Evolutionary conservation across 2,113 vertebrate species (phyloP), one percentile per base, ranked within the genome.

Genomic region (Notiomystis cincta): DNA sequence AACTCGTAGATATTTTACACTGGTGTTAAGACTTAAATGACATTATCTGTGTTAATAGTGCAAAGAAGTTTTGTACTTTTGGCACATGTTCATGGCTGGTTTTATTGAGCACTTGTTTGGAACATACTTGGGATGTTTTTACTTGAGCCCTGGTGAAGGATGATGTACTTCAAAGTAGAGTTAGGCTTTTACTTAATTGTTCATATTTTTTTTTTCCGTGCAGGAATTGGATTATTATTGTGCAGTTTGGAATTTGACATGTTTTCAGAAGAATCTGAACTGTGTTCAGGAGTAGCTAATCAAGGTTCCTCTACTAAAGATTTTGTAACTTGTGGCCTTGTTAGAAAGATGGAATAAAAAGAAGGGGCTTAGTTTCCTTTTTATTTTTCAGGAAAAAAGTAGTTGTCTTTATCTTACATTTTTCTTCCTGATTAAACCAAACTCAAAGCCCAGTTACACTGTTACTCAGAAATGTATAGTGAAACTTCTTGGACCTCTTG

Each of bases 211-310:
- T 82, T 83, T 90, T 95, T 91, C 83, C 84, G 87, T 35, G 28
- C 97, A 97, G 97, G 96, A 87, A 30, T 91, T 96, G 97, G 96
- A 95, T 93, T 86, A 53, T 97, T 97, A 88, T 97, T 96, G 44
- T 96, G 88, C 87, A 30, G 53, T 96, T 95, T 97, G 97, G 95
- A 96, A 88, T 95, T 93, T 97, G 92, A 75, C 95, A 33, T 69
- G 87, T 96, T 93, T 96, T 95, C 70, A 93, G 95, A 96, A 97
- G 95, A 95, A 95, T 78, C 61, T 90, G 79, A 70, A 14, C 60
- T 93, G 67, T 88, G 71, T 89, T 96, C 86, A 96, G 87, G 87
- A 94, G 64, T 96, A 95, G 96, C 93, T 87, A n/a, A 18, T 65
- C 72, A 78, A 89, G 90, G 57, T 37, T 64, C 31, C 54, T 71